Evolutionary conservation across 2,113 vertebrate species (phyloP), one percentile per base, ranked within the genome.

Genomic region (Excalfactoria chinensis): DNA sequence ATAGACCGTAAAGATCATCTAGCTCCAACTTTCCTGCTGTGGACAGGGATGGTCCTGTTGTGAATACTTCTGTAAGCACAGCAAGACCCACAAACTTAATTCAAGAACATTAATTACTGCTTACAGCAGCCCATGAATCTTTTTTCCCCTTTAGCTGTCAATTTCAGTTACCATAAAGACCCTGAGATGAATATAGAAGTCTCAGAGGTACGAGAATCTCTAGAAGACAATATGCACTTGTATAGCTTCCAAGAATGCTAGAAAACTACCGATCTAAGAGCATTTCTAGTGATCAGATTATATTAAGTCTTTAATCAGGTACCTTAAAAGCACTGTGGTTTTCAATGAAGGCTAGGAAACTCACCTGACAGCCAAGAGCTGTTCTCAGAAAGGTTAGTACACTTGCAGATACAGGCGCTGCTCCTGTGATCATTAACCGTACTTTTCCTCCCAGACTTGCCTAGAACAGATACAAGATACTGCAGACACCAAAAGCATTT

Each of bases 361-460:
- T 98, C 88, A 99, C 99, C 98, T 99, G 99, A 97, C 99, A 99
- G 69, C 99, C 99, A 25, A 99, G 98, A 18, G 99, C 99, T 11
- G 98, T 94, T 87, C 99, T 97, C 58, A 99, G 97, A 93, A 99
- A 99, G 1, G 98, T 99, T 87, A 99, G 96, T 21, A 99, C 98
- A 2, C 98, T 98, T 12, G 99, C 98, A 16, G 99, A 99, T 59
- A 99, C 99, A 1, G 99, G 99, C 1, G 99, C 99, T 1, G 99
- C 99, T 93, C 99, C 99, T 14, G 99, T 99, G 62, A 99, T 1
- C 98, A 99, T 99, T 55, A 99, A 94, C 75, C 98, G 97, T 75
- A 99, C 99, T 25, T 90, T 98, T 40, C 99, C 99, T n/a, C 99
- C 99, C 71, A 99, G 96, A 90, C 98, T 99, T 53, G 98, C 98